These are phyloP conservation scores for Rhabdomys pumilio DNA, from an alignment of 2,797 vertebrate species.

Conservation along the genomic window DNA sequence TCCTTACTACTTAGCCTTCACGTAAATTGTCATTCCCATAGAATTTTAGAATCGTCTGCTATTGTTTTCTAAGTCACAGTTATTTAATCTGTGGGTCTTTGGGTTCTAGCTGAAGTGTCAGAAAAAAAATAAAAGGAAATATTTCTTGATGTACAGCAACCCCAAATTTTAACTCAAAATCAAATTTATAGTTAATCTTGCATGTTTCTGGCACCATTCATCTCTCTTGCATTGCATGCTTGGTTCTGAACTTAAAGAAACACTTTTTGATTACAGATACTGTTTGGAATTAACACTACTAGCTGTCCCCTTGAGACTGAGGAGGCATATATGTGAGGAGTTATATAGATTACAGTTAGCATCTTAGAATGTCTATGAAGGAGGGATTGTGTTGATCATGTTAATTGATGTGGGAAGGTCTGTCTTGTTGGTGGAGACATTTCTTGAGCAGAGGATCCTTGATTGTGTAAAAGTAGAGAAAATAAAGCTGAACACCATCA, in stretches of 20 bases:
- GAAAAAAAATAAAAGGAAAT: background rate
- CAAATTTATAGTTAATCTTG: background rate
- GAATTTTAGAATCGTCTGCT: background rate
- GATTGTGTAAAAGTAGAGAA: background rate
- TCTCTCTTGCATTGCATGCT: background rate
- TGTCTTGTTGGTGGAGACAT: background rate
- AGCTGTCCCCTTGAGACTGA: background rate
- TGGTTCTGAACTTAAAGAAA: background rate
- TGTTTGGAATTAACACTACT: background rate
- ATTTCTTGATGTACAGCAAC: background rate
- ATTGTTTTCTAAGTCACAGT: background rate
- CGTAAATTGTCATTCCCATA: background rate
- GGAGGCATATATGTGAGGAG: background rate
- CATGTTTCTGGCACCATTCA: background rate
- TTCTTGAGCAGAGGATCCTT: background rate
- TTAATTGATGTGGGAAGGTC: background rate
- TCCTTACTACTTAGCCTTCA: background rate
- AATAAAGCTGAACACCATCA: background rate
- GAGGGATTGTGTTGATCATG: background rate
- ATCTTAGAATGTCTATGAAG: background rate
- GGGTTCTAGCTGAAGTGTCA: background rate
- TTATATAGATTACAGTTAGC: background rate
- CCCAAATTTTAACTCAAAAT: background rate
- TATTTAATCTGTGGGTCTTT: background rate
- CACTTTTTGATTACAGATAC: background rate